A percentile compares a stretch with the other conserved stretches of the same genome.
These are phyloP conservation scores for Piscicola geometra DNA, from an alignment of 2,888 invertebrate species.

Conservation along the genomic window DNA sequence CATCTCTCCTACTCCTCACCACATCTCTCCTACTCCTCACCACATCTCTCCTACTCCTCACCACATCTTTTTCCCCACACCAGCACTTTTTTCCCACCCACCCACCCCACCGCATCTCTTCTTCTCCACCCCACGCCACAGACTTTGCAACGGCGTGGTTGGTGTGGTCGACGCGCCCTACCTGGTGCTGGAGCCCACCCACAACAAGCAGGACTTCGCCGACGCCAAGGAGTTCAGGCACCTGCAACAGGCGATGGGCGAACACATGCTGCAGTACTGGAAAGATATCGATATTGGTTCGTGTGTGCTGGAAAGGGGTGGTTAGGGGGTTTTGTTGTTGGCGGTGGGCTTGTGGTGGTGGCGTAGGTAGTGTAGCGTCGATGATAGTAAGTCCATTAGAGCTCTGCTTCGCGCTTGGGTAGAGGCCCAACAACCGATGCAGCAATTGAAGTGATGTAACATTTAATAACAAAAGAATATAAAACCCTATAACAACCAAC, in stretches of 20 bases:
- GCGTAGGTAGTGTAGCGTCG: background rate
- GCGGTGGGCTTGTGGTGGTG: background rate
- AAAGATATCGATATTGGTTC: constrained; percentile 50
- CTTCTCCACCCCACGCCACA: background rate
- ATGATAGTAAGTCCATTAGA: background rate
- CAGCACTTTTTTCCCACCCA: too few species aligned
- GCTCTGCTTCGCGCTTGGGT: background rate
- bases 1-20: too few species aligned
- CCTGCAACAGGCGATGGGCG: constrained; percentile 56
- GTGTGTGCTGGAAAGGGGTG: constrained; percentile 5
- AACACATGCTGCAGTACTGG: constrained; percentile 58
- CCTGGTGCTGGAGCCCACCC: constrained; percentile 57
- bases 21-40: too few species aligned
- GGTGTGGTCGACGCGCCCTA: constrained; percentile 58
- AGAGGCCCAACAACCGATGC: background rate
- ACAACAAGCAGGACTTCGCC: constrained; percentile 59
- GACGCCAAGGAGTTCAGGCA: constrained; percentile 57
- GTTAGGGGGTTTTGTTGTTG: background rate
- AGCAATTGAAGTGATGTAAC: background rate
- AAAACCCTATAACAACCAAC: too few species aligned
- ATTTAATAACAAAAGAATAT: too few species aligned
- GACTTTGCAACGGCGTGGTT: background rate
- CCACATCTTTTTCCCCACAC: too few species aligned
- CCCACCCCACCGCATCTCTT: too few species aligned
- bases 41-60: too few species aligned